Conservation (phyloP, 37 sponge, comb jelly and placozoan species). For the Geodia barretti region DNA sequence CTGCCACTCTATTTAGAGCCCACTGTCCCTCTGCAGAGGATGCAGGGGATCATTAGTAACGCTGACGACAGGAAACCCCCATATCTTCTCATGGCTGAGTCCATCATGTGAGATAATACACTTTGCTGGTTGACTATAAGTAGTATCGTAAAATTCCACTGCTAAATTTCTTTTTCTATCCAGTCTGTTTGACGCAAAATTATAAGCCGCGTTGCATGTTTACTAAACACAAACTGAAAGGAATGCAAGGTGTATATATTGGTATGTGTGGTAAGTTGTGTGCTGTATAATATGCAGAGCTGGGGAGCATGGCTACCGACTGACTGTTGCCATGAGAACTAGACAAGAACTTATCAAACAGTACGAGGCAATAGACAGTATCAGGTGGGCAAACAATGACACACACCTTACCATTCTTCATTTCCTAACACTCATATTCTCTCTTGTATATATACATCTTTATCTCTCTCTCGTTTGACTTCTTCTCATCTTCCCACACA, state of each 20-base stretch:
- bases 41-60: slow-evolving; percentile 40
- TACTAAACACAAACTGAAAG: too few relatives aligned
- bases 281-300: slow-evolving; percentile 28
- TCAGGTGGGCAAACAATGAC: slow-evolving; percentile 55
- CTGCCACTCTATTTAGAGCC: not conserved
- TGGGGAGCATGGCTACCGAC: slow-evolving; percentile 45
- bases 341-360: slow-evolving; percentile 47
- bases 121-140: too few relatives aligned
- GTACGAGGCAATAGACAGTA: slow-evolving; percentile 63
- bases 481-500: not conserved
- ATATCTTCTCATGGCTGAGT: slow-evolving; percentile 52
- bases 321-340: slow-evolving; percentile 38
- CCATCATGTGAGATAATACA: slow-evolving; percentile 53
- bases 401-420: too few relatives aligned
- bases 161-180: too few relatives aligned
- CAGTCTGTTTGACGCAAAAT: too few relatives aligned
- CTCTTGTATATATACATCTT: too few relatives aligned
- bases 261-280: not conserved
- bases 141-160: too few relatives aligned
- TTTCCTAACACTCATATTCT: not conserved
- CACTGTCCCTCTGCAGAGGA: slow-evolving; percentile 21
- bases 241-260: too few relatives aligned
- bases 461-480: not conserved
- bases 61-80: slow-evolving; percentile 43
- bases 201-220: too few relatives aligned